These are phyloP conservation scores for Anthoptus insignis DNA, from an alignment of 2,888 invertebrate genomes.

Conservation along the genomic window DNA sequence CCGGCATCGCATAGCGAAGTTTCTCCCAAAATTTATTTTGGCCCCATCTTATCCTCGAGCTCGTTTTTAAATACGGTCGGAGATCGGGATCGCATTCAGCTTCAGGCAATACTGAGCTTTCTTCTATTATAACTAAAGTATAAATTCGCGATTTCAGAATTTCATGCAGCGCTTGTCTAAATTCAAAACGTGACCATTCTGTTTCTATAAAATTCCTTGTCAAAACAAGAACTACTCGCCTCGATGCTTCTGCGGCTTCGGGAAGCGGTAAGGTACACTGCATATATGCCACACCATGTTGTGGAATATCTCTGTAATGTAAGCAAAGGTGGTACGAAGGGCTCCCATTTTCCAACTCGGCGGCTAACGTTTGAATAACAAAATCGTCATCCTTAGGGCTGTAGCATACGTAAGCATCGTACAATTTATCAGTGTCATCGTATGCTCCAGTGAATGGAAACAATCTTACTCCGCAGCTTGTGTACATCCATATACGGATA, in stretches of 20 bases:
- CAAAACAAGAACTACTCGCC: constrained; percentile 94
- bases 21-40: constrained; percentile 98
- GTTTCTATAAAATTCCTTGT: constrained; percentile 96
- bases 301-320: constrained; percentile 95
- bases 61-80: constrained; percentile 95
- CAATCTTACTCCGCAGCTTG: constrained; percentile 94
- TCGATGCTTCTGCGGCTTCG: constrained; percentile 96
- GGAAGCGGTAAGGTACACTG: constrained; percentile 92
- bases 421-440: constrained; percentile 95
- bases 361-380: constrained; percentile 94
- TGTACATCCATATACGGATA: constrained; percentile 95
- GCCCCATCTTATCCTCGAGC: constrained; percentile 94
- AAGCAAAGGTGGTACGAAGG: constrained; percentile 94
- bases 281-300: constrained; percentile 89
- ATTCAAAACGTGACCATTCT: constrained; percentile 97
- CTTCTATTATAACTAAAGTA: constrained; percentile 95
- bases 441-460: constrained; percentile 90
- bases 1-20: constrained; percentile 95
- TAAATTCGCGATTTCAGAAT: constrained; percentile 94
- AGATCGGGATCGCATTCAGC: constrained; percentile 95
- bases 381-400: constrained; percentile 97
- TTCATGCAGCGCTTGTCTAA: constrained; percentile 96
- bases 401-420: constrained; percentile 98
- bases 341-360: constrained; percentile 94
- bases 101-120: constrained; percentile 92